Conservation (phyloP, 2,888 invertebrate species). For the Ochropleura leucogaster region DNA sequence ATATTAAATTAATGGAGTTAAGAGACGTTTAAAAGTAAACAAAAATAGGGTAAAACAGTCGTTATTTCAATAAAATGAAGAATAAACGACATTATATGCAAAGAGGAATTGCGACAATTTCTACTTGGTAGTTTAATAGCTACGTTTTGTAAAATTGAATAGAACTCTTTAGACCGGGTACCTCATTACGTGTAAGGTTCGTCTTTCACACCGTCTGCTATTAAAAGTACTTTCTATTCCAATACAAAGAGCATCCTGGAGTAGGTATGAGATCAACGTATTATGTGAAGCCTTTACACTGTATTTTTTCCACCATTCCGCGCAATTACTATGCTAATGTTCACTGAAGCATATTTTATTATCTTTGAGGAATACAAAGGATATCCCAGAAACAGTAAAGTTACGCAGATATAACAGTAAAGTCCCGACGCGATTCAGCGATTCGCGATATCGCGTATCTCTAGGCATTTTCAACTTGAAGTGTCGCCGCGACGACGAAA, state of each 20-base stretch:
- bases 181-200: conserved; percentile 52
- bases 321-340: conserved; percentile 56
- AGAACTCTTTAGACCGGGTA: conserved; percentile 31
- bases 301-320: conserved; percentile 47
- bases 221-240: conserved; percentile 51
- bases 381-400: conserved; percentile 61
- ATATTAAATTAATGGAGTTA: too few species aligned
- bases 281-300: conserved; percentile 26
- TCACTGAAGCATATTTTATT: conserved; percentile 59
- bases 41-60: not conserved
- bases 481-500: conserved; percentile 64
- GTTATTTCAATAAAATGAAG: not conserved
- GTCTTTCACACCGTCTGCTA: conserved; percentile 41
- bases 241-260: conserved; percentile 47
- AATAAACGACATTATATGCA: not conserved
- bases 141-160: conserved; percentile 22
- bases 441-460: conserved; percentile 68
- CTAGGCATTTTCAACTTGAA: conserved; percentile 63
- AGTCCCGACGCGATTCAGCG: conserved; percentile 62
- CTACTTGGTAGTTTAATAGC: conserved; percentile 1
- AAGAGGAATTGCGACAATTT: not conserved
- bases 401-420: conserved; percentile 66
- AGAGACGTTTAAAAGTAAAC: too few species aligned
- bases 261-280: conserved; percentile 29
- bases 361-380: conserved; percentile 61